Conservation (phyloP, 2,888 invertebrate species). For the Melipona bicolor region DNA sequence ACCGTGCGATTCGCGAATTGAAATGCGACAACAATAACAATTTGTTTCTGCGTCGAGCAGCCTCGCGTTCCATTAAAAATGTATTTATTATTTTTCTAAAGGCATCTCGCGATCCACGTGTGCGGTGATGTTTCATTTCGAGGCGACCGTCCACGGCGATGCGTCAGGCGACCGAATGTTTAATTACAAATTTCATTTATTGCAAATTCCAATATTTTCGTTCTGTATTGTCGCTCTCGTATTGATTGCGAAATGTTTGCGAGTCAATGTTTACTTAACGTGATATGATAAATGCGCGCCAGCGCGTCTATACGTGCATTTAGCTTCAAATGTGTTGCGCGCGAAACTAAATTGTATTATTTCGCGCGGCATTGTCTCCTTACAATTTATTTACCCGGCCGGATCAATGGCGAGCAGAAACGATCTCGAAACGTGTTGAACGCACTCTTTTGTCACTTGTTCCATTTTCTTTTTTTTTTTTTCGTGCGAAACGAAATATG, state of each 20-base stretch:
- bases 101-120: not conserved
- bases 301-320: not conserved
- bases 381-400: not conserved
- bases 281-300: not conserved
- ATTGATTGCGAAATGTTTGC: not conserved
- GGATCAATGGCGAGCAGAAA: not conserved
- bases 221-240: not conserved
- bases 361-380: not conserved
- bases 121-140: not conserved
- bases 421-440: not conserved
- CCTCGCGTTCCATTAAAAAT: not conserved
- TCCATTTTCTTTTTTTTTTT: too few species aligned
- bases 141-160: not conserved
- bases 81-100: not conserved
- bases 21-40: not conserved
- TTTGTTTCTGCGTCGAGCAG: not conserved
- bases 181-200: conserved; percentile 1
- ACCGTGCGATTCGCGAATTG: too few species aligned
- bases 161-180: not conserved
- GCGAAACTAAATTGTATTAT: not conserved
- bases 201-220: not conserved
- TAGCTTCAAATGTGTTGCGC: not conserved
- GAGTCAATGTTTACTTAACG: not conserved
- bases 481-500: too few species aligned
- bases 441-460: too few species aligned